Conservation (phyloP, 2,113 vertebrate species). For the Nothobranchius furzeri region DNA sequence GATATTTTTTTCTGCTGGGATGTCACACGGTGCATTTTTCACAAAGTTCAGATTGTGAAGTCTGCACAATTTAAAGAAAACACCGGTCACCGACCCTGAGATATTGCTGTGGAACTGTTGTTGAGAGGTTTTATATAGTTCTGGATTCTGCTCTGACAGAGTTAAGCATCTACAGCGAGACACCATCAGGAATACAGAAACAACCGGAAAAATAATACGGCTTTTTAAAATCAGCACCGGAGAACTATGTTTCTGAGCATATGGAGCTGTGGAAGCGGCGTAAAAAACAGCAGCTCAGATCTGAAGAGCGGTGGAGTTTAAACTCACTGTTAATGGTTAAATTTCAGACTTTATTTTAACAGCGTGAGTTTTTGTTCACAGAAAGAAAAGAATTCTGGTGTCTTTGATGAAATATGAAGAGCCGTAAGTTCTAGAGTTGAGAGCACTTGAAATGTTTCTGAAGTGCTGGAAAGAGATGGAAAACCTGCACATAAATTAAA, state of each 20-base stretch:
- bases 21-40: slow-evolving; percentile 25
- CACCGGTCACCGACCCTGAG: slow-evolving; percentile 11
- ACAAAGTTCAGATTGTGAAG: slow-evolving; percentile 19
- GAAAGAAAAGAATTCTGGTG: not conserved
- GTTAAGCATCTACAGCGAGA: slow-evolving; percentile 46
- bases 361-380: not conserved
- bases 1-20: slow-evolving; percentile 30
- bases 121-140: slow-evolving; percentile 33
- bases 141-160: slow-evolving; percentile 45
- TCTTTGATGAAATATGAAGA: too few relatives aligned
- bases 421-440: not conserved
- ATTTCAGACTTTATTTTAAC: not conserved
- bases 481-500: slow-evolving; percentile 1
- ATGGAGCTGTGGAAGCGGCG: not conserved
- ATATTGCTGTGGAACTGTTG: slow-evolving; percentile 13
- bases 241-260: slow-evolving; percentile 4
- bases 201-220: slow-evolving; percentile 21
- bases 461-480: not conserved
- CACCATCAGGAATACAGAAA: slow-evolving; percentile 37
- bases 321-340: not conserved
- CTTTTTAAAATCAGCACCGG: slow-evolving; percentile 13
- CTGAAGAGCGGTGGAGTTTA: not conserved
- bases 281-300: not conserved
- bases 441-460: not conserved
- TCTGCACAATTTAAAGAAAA: slow-evolving; percentile 10